phyloP scores from a whole-genome alignment of 2,888 invertebrate species.

The Latrodectus hesperus region DNA sequence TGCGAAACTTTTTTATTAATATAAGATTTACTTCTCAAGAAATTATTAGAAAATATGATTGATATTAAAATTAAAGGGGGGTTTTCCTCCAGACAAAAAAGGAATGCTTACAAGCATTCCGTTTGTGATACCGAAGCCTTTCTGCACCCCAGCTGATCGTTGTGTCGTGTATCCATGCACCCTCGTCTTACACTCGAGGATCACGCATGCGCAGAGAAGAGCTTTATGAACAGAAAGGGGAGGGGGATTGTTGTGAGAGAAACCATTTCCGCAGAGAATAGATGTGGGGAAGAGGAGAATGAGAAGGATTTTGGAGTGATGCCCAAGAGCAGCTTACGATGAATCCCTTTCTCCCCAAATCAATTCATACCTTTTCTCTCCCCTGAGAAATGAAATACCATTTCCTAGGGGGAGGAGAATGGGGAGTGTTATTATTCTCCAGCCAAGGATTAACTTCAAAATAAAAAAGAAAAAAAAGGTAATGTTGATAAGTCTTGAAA shows the following conservation, averaged over 20 bases:
- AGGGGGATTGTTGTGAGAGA: conserved; percentile 32
- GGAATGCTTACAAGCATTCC: conserved; percentile 32
- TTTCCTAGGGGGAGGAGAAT: conserved; percentile 8
- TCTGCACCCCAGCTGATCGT: conserved; percentile 23
- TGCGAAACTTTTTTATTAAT: too few relatives aligned
- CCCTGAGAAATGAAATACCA: conserved; percentile 24
- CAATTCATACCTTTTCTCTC: conserved; percentile 8
- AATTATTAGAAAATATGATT: too few relatives aligned
- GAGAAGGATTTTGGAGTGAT: conserved; percentile 39
- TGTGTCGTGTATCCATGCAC: conserved; percentile 35
- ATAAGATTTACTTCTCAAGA: too few relatives aligned
- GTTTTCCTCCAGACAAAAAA: not conserved
- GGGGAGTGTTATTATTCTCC: conserved; percentile 10
- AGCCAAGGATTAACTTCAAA: conserved; percentile 14
- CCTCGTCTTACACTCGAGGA: not conserved
- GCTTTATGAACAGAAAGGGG: not conserved
- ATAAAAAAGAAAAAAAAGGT: too few relatives aligned
- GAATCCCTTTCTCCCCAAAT: conserved; percentile 2
- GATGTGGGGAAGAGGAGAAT: conserved; percentile 11
- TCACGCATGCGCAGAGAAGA: conserved; percentile 24
- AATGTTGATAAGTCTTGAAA: too few relatives aligned
- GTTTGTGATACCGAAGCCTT: conserved; percentile 30
- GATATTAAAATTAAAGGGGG: not conserved
- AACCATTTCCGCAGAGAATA: conserved; percentile 39
- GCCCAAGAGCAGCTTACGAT: conserved; percentile 12